Percentiles rank a stretch among this genome's conserved stretches.
Evolutionary conservation across 2,888 invertebrate genomes (phyloP).

Genomic region (Pasiphila rectangulata): DNA sequence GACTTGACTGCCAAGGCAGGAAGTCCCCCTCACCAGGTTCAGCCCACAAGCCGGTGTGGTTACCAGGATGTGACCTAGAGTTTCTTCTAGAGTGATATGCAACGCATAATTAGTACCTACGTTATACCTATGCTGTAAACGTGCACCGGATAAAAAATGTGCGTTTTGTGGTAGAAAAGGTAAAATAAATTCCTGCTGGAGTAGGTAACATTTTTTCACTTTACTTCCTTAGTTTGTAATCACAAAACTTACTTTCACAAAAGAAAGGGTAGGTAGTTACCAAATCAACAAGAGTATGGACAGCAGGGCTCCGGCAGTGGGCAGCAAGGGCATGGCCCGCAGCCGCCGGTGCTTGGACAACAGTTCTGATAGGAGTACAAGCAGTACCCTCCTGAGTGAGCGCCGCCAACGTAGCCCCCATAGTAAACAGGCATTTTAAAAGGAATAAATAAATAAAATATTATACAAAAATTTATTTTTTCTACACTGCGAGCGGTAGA

Average conservation of each 20-base stretch:
- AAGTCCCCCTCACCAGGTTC: too few relatives aligned
- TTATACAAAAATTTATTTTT: not conserved
- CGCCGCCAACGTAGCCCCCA: slow-evolving; percentile 64
- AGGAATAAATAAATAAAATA: slow-evolving; percentile 5
- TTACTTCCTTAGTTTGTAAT: not conserved
- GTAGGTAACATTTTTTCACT: not conserved
- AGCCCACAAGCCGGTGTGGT: too few relatives aligned
- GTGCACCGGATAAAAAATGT: too few relatives aligned
- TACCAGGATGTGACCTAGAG: too few relatives aligned
- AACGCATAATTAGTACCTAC: too few relatives aligned
- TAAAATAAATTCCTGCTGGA: not conserved
- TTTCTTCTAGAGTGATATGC: too few relatives aligned
- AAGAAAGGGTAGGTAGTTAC: too few relatives aligned
- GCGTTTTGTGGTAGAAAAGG: too few relatives aligned
- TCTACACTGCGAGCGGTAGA: too few relatives aligned
- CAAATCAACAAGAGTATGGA: slow-evolving; percentile 43
- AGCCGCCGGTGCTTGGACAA: slow-evolving; percentile 50
- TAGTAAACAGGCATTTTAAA: slow-evolving; percentile 60
- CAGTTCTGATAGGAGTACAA: slow-evolving; percentile 43
- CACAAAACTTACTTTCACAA: not conserved
- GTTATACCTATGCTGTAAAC: too few relatives aligned
- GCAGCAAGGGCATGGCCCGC: slow-evolving; percentile 41
- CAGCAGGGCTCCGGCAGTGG: slow-evolving; percentile 48
- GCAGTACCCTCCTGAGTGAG: slow-evolving; percentile 62
- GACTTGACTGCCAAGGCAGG: too few relatives aligned